Base-by-base conservation (phyloP, 2,888 invertebrate genomes). In the Anoncus sp. region DNA sequence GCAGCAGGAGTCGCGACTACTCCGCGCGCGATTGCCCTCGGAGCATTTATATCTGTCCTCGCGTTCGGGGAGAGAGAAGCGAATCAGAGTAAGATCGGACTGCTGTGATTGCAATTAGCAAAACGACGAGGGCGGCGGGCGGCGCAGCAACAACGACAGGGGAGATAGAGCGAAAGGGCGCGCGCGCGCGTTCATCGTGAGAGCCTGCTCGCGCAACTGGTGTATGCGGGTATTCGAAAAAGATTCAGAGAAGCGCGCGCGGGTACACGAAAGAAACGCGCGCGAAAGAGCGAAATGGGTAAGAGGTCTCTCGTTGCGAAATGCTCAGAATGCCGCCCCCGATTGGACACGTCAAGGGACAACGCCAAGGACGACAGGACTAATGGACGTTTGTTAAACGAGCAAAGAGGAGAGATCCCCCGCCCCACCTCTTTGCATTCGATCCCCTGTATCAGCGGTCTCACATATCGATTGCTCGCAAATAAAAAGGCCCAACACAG, bases 51-150 rank as follows among this genome's bases (percentile, higher is more conserved):
- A 40, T 73, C 57, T 43, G 38, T 43, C 49, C 27, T 18, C 9
- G n/a, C n/a, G 43, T 22, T n/a, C 9, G 43, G 55, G 31, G 59
- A 16, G 38, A 38, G 38, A 43, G 27, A 71, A 65, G 65, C 43
- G 60, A 45, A 76, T 75, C 73, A 47, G 72, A 85, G 63, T 75
- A 69, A 82, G 87, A 88, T 88, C 84, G 83, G 74, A 83, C 80
- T 82, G 81, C 83, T 80, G 82, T 85, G 87, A 88, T 88, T 87
- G 88, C 88, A 88, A 88, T 88, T 87, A 88, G 88, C 84, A 84
- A 84, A 85, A 79, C 85, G 83, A 83, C 87, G 85, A 86, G 84
- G 80, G 81, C 84, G 67, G 84, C 85, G 79, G n/a, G n/a, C n/a
- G n/a, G n/a, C n/a, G 83, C 51, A 72, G 79, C 81, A 75, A 38